Percentiles rank a stretch among this genome's conserved stretches.
phyloP scores from a whole-genome alignment of 2,113 vertebrate species.

The Orthonyx spaldingii region DNA sequence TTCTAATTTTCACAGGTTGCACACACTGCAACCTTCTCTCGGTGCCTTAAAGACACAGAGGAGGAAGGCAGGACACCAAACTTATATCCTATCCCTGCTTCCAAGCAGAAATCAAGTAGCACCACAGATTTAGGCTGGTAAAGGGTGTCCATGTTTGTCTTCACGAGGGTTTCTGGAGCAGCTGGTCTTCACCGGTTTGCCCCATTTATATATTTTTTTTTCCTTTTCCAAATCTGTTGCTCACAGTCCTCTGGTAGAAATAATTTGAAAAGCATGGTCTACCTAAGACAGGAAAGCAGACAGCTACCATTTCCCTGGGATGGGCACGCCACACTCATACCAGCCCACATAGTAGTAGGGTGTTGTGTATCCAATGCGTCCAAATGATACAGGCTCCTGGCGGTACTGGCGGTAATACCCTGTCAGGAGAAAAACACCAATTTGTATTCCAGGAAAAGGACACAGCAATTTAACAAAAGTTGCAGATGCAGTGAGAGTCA shows the following conservation, averaged over 20 bases:
- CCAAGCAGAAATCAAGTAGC: constrained; percentile 41
- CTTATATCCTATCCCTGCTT: background rate
- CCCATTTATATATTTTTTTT: background rate
- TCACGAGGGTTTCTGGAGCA: background rate
- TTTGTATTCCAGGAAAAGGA: background rate
- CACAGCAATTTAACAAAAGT: background rate
- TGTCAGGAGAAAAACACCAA: background rate
- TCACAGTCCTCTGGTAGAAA: constrained; percentile 30
- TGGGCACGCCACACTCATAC: constrained; percentile 96
- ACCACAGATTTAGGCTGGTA: constrained; percentile 45
- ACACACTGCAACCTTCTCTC: background rate
- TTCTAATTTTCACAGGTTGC: constrained; percentile 22
- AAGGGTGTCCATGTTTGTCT: constrained; percentile 19
- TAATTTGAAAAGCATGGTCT: background rate
- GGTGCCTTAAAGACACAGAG: constrained; percentile 10
- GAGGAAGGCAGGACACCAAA: constrained; percentile 11
- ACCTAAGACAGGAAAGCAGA: background rate
- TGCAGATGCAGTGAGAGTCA: background rate
- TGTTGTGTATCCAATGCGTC: constrained; percentile 86
- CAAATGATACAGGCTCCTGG: constrained; percentile 91
- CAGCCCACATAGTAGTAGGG: constrained; percentile 91
- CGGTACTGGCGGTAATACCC: constrained; percentile 91
- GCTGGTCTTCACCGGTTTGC: background rate
- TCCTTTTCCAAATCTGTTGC: background rate
- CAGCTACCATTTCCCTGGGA: constrained; percentile 94